phyloP scores from a whole-genome alignment of 2,888 invertebrate species.

The Pterostichus madidus region DNA sequence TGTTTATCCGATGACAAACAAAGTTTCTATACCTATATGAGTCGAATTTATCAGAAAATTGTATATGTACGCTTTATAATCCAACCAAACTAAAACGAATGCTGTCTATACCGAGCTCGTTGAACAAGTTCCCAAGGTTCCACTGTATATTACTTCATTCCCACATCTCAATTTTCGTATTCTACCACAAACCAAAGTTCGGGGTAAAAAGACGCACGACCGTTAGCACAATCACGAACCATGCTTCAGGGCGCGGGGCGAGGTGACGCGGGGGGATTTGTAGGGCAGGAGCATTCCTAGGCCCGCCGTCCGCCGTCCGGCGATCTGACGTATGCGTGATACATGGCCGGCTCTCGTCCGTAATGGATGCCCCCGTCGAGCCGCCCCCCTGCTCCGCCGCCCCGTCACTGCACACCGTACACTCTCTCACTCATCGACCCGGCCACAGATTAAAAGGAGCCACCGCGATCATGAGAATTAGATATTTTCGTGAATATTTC shows the following conservation, averaged over 20 bases:
- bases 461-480: slow-evolving; percentile 49
- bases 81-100: too few relatives aligned
- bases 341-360: slow-evolving; percentile 64
- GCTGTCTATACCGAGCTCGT: too few relatives aligned
- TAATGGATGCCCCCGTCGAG: slow-evolving; percentile 66
- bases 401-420: slow-evolving; percentile 24
- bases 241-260: not conserved
- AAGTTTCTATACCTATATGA: too few relatives aligned
- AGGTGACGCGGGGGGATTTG: slow-evolving; percentile 34
- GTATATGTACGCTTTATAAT: too few relatives aligned
- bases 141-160: too few relatives aligned
- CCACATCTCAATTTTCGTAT: too few relatives aligned
- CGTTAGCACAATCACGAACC: slow-evolving; percentile 28
- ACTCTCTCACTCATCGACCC: slow-evolving; percentile 54
- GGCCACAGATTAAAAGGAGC: slow-evolving; percentile 61
- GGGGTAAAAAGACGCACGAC: slow-evolving; percentile 1
- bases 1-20: too few relatives aligned
- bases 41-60: too few relatives aligned
- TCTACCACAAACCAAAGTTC: too few relatives aligned
- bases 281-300: slow-evolving; percentile 67
- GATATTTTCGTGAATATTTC: slow-evolving; percentile 41
- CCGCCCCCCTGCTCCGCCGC: slow-evolving; percentile 13
- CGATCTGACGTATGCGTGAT: slow-evolving; percentile 66
- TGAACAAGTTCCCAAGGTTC: too few relatives aligned
- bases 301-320: slow-evolving; percentile 66